Evolutionary conservation across 2,888 invertebrate genomes (phyloP), one percentile per base, ranked within the genome.

Genomic region (Cacoxenus indagator): DNA sequence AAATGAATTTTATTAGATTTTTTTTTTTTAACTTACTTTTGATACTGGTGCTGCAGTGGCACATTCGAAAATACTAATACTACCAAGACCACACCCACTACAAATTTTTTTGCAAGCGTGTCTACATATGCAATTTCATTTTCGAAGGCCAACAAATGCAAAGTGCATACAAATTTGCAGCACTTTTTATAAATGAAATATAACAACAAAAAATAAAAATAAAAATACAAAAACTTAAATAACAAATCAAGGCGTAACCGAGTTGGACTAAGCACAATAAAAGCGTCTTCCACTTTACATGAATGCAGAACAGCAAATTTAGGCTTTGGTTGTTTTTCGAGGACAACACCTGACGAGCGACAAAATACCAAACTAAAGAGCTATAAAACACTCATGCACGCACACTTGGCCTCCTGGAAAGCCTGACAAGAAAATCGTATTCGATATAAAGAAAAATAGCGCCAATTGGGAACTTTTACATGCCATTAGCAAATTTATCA

Each of bases 101-200:
- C 48, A 14, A 48, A 0, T 67, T 69, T 73, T 70, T 75, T 70
- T 75, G 75, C 77, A 75, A 78, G 77, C 77, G 75, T 77, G 70
- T 77, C 77, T 78, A 76, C 77, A 79, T 78, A 81, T 81, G 79
- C 77, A 79, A 79, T 79, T 81, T 77, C 76, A 79, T 77, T 79
- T 77, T 72, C 75, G 75, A 78, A 76, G 77, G 46, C n/a, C 59
- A 66, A 37, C 55, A 43, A 45, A 24, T 22, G 22, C 26, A 24
- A 80, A 45, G 14, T 22, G 22, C 26, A 24, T 78, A 54, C 73
- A 78, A 76, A 78, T 77, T 79, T 77, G 73, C 65, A 76, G 69
- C 74, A 64, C 17, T 11, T 27, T 29, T 57, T n/a, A n/a, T 24
- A 17, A 14, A 24, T 22, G 24, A 54, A 54, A 54, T 24, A 24